phyloP scores from a whole-genome alignment of 2,113 vertebrate species.

The Ptilorrhoa leucosticta region DNA sequence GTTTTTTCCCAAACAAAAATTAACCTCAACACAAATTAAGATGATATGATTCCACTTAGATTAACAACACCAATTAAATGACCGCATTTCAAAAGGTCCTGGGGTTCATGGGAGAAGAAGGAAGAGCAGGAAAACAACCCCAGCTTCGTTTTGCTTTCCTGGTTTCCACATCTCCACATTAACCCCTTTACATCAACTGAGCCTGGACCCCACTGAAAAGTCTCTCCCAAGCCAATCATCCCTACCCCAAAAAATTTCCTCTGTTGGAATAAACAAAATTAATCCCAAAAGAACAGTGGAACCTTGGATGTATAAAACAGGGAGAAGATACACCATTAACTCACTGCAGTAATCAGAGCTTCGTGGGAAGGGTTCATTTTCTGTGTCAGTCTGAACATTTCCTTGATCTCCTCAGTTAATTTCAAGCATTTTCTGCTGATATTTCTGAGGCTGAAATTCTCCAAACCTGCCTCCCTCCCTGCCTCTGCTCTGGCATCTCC shows the following conservation, averaged over 20 bases:
- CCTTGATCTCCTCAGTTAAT: not conserved
- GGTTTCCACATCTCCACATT: not conserved
- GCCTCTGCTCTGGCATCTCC: not conserved
- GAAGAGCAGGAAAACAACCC: not conserved
- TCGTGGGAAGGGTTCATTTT: not conserved
- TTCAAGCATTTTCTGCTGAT: not conserved
- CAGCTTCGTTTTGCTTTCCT: accelerated
- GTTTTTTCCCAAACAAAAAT: not conserved
- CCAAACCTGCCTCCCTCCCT: not conserved
- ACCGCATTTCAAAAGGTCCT: not conserved
- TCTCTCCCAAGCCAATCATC: not conserved
- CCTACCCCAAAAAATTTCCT: not conserved
- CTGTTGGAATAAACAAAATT: not conserved
- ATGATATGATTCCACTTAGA: not conserved
- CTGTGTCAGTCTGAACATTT: not conserved
- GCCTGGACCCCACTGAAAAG: not conserved
- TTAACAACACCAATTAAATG: not conserved
- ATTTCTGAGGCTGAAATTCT: not conserved
- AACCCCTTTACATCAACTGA: not conserved
- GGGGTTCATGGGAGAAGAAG: not conserved
- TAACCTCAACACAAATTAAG: not conserved
- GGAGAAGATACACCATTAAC: accelerated
- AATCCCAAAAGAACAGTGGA: not conserved
- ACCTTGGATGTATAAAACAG: not conserved
- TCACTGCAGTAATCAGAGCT: not conserved